Evolutionary conservation across 2,888 invertebrate species (phyloP).

Genomic region (Macrophya annulata): DNA sequence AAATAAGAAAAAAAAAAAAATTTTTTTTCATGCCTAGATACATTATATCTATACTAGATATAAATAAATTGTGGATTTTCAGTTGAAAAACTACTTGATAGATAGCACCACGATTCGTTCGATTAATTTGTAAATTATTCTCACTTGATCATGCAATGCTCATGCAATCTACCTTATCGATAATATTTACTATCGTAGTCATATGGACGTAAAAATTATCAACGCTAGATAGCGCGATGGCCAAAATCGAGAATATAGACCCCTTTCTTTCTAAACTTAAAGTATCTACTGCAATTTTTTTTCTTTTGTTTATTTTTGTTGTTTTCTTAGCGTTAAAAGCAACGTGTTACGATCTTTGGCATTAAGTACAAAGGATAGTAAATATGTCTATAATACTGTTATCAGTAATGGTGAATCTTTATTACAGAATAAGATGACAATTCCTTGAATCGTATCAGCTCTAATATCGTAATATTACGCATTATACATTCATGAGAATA

Average conservation of each 20-base stretch:
- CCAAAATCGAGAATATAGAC: background rate
- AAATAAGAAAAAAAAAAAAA: too few species aligned
- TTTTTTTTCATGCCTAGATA: too few species aligned
- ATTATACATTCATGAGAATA: background rate
- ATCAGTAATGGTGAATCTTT: background rate
- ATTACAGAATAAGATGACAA: too few species aligned
- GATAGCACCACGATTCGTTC: slow-evolving; percentile 12
- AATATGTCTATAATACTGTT: background rate
- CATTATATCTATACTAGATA: too few species aligned
- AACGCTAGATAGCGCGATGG: slow-evolving; percentile 6
- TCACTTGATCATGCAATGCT: background rate
- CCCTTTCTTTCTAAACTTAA: background rate
- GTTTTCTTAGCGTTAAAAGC: background rate
- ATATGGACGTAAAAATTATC: background rate
- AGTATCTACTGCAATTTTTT: background rate
- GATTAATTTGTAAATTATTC: background rate
- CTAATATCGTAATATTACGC: background rate
- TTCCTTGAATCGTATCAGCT: background rate
- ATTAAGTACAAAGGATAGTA: too few species aligned
- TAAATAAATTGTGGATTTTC: background rate
- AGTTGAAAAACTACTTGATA: background rate
- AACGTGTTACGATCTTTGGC: background rate
- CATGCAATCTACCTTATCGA: slow-evolving; percentile 13
- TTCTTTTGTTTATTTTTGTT: too few species aligned
- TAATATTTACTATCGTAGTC: background rate